Conservation (phyloP, 2,888 invertebrate species). For the Cerastis leucographa region DNA sequence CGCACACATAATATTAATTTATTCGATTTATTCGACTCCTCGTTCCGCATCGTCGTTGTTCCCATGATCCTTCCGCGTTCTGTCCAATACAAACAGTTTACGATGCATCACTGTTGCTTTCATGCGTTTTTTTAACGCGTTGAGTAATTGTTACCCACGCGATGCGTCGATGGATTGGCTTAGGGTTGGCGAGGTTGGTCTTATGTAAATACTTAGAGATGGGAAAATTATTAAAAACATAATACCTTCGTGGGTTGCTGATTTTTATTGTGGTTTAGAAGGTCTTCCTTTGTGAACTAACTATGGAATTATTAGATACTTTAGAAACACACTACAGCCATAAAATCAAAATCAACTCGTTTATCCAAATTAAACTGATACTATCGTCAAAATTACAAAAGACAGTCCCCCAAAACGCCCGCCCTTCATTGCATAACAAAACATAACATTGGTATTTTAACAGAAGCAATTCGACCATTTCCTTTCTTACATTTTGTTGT, state of each 20-base stretch:
- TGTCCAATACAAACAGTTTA: slow-evolving; percentile 73
- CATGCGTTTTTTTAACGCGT: slow-evolving; percentile 78
- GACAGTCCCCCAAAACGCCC: neutral
- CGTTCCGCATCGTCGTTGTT: slow-evolving; percentile 74
- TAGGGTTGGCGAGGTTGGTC: slow-evolving; percentile 52
- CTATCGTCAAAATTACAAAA: neutral
- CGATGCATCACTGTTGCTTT: slow-evolving; percentile 84
- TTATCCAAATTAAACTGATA: neutral
- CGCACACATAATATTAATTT: slow-evolving; percentile 71
- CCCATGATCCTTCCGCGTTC: slow-evolving; percentile 76
- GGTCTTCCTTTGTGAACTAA: neutral
- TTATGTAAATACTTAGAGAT: slow-evolving; percentile 42
- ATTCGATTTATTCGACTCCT: slow-evolving; percentile 72
- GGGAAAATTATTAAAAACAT: neutral
- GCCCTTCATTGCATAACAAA: neutral
- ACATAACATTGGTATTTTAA: neutral
- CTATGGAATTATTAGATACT: neutral
- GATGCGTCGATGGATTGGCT: slow-evolving; percentile 72
- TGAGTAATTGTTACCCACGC: slow-evolving; percentile 81
- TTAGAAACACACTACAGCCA: neutral
- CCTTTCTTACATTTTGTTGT: neutral
- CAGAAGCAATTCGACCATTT: neutral
- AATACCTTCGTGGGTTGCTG: neutral
- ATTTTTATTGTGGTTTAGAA: neutral
- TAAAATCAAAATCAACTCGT: neutral